phyloP scores from a whole-genome alignment of 2,888 invertebrate genomes.

The Polyommatus iphigenia region DNA sequence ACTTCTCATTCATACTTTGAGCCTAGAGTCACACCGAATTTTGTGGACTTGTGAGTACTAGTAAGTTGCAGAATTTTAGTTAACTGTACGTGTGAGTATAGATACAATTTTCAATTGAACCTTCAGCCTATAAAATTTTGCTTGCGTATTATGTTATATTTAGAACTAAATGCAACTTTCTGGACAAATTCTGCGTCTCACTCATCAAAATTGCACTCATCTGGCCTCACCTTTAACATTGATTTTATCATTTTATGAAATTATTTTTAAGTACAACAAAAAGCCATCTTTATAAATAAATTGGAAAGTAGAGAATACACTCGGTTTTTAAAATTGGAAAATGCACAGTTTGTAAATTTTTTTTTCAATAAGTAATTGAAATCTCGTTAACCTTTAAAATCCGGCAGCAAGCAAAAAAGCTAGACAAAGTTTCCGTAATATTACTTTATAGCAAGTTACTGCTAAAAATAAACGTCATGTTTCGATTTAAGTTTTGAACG shows the following conservation, averaged over 20 bases:
- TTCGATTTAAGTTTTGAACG: slow-evolving; percentile 3
- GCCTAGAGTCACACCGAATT: too few relatives aligned
- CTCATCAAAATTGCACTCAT: too few relatives aligned
- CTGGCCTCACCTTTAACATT: too few relatives aligned
- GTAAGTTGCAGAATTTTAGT: too few relatives aligned
- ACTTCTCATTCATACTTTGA: background rate
- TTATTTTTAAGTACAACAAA: background rate
- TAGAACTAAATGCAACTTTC: background rate
- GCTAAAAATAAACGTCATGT: slow-evolving; percentile 10
- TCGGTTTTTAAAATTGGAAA: background rate
- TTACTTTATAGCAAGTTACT: background rate
- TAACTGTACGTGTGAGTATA: too few relatives aligned
- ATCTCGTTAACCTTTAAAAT: background rate
- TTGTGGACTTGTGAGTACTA: too few relatives aligned
- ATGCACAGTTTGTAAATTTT: background rate
- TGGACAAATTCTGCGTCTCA: too few relatives aligned
- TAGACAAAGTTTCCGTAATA: background rate
- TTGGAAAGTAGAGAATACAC: background rate
- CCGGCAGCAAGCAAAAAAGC: background rate
- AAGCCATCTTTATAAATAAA: background rate
- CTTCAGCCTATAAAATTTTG: background rate
- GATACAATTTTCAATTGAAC: background rate
- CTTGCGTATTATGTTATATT: background rate
- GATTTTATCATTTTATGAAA: too few relatives aligned
- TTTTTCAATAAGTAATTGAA: background rate